Evolutionary conservation across 2,113 vertebrate genomes (phyloP).

Genomic region (Tragelaphus strepsiceros): DNA sequence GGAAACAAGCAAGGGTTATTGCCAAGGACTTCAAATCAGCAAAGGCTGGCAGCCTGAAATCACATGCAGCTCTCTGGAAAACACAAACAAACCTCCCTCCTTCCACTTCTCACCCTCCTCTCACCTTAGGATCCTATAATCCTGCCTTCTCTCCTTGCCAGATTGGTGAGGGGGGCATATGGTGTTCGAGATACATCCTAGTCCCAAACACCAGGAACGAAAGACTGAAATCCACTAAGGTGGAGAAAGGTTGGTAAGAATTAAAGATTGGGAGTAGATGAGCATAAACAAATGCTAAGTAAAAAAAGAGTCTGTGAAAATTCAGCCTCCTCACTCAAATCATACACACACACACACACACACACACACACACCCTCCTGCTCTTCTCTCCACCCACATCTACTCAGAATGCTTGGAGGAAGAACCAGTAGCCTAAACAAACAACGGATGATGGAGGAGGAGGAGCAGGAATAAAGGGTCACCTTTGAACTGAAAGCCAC

Average conservation of each 20-base stretch:
- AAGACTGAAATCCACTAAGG: not conserved
- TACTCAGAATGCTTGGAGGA: not conserved
- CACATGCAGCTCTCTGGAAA: not conserved
- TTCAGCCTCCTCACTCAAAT: not conserved
- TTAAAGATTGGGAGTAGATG: conserved; percentile 14
- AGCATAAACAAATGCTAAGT: not conserved
- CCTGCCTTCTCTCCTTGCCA: not conserved
- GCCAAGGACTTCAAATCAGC: not conserved
- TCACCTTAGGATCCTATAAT: not conserved
- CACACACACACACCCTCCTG: not conserved
- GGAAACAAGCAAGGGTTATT: not conserved
- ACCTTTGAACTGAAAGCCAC: conserved; percentile 34
- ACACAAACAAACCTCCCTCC: not conserved
- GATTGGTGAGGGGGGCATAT: not conserved
- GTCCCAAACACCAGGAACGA: not conserved
- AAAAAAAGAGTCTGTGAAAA: conserved; percentile 36
- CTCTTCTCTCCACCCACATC: not conserved
- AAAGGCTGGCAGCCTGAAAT: not conserved
- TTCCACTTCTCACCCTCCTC: not conserved
- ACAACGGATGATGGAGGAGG: not conserved
- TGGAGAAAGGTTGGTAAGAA: conserved; percentile 22
- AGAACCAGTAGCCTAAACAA: conserved; percentile 23
- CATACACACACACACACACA: not conserved
- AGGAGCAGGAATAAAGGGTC: not conserved
- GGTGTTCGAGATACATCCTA: not conserved